Base-by-base conservation (phyloP, 1,140 invertebrate genomes). In the Pseudomyrmex gracilis region DNA sequence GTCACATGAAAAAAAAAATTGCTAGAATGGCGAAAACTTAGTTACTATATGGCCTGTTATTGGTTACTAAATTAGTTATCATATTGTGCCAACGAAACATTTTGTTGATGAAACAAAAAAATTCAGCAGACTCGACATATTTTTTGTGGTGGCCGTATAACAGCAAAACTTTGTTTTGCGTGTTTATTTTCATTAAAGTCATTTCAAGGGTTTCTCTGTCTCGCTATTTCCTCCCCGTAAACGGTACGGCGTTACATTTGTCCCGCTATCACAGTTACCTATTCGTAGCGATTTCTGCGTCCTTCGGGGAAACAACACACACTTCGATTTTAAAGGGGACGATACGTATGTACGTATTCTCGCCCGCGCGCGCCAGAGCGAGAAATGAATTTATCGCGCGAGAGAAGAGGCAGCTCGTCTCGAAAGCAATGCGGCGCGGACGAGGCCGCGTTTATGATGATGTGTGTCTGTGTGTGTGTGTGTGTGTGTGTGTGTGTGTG, bases 341-440 rank as follows among this genome's bases (percentile, higher is more conserved):
- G 34, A 47, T n/a, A n/a, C 22, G 17, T 70, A 66, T 51, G 1
- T 60, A 12, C 34, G 34, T 34, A 34, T 17, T 77, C 24, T 55
- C 9, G 43, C 22, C 22, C 20, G 49, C 60, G 57, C 57, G 20
- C 20, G 17, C 9, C 63, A 12, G 53, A 49, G 57, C 71, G 70
- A 66, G 63, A 57, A 84, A 82, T 86, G 74, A 85, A 84, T 84
- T 86, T 73, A 53, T 60, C 55, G 22, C 34, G 12, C 34, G 12
- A 8, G n/a, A 51, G 71, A 71, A 49, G 55, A 83, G 55, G 34
- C 70, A 68, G 15, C 68, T 45, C 55, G n/a, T 63, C 34, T 55
- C 58, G 34, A 34, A 34, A 34, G 34, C 34, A 34, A 24, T 55
- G 49, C 24, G 20, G 45, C 70, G 43, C 68, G 2, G 58, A 13